phyloP scores from a whole-genome alignment of 2,797 vertebrate genomes.

The Cuculus canorus region DNA sequence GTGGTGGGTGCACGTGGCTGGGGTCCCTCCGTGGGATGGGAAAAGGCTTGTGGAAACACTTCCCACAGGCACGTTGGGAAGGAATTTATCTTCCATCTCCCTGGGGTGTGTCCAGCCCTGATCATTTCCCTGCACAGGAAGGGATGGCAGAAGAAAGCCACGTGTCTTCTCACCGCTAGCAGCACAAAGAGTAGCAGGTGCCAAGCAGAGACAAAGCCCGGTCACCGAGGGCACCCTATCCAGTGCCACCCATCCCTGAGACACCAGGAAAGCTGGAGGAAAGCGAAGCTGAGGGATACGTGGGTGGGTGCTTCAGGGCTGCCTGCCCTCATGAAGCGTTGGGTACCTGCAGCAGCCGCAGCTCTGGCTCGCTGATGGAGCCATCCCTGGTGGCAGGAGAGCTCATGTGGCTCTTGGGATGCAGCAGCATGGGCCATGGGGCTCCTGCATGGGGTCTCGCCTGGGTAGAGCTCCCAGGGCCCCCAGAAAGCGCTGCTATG shows the following conservation, averaged over 20 bases:
- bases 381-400: rapidly evolving
- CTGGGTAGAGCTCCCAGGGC: background rate
- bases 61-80: rapidly evolving
- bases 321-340: rapidly evolving
- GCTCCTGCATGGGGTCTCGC: too few species aligned
- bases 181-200: rapidly evolving
- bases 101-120: rapidly evolving
- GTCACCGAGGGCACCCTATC: rapidly evolving
- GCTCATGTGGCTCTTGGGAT: background rate
- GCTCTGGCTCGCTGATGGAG: background rate
- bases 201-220: rapidly evolving
- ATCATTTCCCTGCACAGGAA: background rate
- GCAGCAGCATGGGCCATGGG: rapidly evolving
- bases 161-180: background rate
- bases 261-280: background rate
- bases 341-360: background rate
- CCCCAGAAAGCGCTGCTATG: background rate
- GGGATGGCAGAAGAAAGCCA: background rate
- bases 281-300: background rate
- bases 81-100: background rate
- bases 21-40: background rate
- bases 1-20: rapidly evolving
- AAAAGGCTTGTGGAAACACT: background rate
- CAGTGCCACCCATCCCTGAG: background rate
- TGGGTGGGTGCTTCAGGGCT: background rate